phyloP scores from a whole-genome alignment of 2,797 vertebrate genomes.

The Pagetopsis macropterus region DNA sequence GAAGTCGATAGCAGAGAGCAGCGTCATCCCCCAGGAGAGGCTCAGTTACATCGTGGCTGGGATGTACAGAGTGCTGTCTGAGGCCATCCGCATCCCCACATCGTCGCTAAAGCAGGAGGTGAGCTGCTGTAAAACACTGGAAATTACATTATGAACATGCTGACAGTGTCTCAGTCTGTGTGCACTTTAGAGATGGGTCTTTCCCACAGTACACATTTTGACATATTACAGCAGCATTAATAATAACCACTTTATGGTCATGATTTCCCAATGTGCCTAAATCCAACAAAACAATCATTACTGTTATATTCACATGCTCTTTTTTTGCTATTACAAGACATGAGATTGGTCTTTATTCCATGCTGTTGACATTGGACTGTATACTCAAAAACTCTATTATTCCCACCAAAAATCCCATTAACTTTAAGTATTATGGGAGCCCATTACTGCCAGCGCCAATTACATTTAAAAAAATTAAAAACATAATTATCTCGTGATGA shows the following conservation, averaged over 20 bases:
- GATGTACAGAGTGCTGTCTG: constrained; percentile 86
- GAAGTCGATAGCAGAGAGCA: constrained; percentile 78
- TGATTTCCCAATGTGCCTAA: not conserved
- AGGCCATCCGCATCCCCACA: constrained; percentile 85
- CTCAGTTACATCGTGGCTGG: constrained; percentile 85
- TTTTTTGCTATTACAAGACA: not conserved
- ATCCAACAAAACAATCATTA: not conserved
- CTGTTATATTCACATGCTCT: not conserved
- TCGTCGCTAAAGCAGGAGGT: constrained; percentile 87
- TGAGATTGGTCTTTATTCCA: not conserved
- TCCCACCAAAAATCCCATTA: no score
- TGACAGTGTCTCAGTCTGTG: not conserved
- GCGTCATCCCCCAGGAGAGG: constrained; percentile 82
- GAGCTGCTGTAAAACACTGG: constrained; percentile 31
- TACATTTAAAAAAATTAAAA: no score
- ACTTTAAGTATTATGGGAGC: not conserved
- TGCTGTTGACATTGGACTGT: not conserved
- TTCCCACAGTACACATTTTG: not conserved
- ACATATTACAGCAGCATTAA: not conserved
- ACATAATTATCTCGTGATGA: no score
- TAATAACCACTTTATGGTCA: not conserved
- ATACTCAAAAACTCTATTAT: not conserved
- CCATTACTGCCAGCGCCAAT: no score
- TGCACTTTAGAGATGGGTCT: not conserved
- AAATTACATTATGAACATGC: not conserved